A percentile compares a stretch with the other conserved stretches of the same genome.
phyloP scores from a whole-genome alignment of 2,888 invertebrate genomes.

The Tineola bisselliella region DNA sequence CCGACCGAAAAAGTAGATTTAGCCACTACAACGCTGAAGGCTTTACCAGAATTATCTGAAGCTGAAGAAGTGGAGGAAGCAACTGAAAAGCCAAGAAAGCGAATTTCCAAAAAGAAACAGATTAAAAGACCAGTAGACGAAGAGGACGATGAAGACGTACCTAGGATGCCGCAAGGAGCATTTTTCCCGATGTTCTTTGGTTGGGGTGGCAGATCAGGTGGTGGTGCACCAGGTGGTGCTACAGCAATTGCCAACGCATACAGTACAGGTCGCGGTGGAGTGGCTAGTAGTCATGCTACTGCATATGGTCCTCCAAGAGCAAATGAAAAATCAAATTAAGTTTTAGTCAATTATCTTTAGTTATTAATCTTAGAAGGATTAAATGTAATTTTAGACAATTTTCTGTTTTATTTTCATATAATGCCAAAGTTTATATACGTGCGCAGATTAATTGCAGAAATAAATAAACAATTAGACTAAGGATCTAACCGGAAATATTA shows the following conservation, averaged over 20 bases:
- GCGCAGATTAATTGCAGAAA: not conserved
- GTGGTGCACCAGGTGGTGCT: conserved; percentile 65
- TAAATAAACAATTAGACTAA: not conserved
- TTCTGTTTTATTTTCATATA: too few relatives aligned
- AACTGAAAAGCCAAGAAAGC: conserved; percentile 38
- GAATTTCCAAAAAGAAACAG: conserved; percentile 49
- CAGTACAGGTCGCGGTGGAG: conserved; percentile 75
- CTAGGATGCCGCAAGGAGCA: conserved; percentile 60
- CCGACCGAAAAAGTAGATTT: conserved; percentile 42
- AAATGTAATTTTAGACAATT: too few relatives aligned
- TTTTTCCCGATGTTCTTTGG: conserved; percentile 77
- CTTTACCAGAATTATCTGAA: conserved; percentile 40
- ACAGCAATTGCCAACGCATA: conserved; percentile 79
- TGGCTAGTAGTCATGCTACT: conserved; percentile 77
- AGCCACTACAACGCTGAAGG: conserved; percentile 35
- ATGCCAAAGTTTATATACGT: too few relatives aligned
- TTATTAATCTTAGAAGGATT: too few relatives aligned
- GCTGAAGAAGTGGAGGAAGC: conserved; percentile 38
- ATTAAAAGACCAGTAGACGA: conserved; percentile 40
- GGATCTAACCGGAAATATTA: not conserved
- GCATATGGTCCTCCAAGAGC: conserved; percentile 72
- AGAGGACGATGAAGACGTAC: conserved; percentile 64
- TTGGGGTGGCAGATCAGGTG: conserved; percentile 43
- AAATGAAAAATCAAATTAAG: not conserved
- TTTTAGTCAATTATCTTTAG: not conserved